phyloP scores from a whole-genome alignment of 2,888 invertebrate species.

The Liopterus haemorrhoidalis region DNA sequence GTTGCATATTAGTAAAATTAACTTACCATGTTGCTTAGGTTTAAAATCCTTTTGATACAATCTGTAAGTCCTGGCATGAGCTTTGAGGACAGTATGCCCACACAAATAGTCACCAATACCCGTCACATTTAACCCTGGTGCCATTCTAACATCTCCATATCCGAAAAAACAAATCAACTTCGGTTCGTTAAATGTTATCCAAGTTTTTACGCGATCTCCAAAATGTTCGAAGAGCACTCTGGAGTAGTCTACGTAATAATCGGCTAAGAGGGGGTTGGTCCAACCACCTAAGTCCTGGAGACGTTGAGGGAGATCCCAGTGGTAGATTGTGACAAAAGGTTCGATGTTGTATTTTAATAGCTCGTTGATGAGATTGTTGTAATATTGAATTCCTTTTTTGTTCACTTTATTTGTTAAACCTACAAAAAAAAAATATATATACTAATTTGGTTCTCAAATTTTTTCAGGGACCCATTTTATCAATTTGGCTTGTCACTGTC shows the following conservation, averaged over 20 bases:
- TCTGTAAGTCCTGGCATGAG: conserved; percentile 59
- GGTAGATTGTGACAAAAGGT: conserved; percentile 60
- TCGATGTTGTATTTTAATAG: conserved; percentile 51
- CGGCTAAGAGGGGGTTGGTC: conserved; percentile 55
- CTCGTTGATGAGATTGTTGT: conserved; percentile 55
- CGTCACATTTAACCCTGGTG: conserved; percentile 48
- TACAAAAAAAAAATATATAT: too few relatives aligned
- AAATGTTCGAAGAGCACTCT: conserved; percentile 53
- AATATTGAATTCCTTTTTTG: conserved; percentile 58
- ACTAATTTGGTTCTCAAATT: too few relatives aligned
- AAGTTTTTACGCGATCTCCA: conserved; percentile 58
- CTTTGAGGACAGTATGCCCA: conserved; percentile 56
- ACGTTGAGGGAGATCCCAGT: conserved; percentile 59
- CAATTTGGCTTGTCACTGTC: too few relatives aligned
- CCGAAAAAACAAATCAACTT: conserved; percentile 52
- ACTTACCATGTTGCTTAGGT: conserved; percentile 35
- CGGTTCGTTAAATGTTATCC: conserved; percentile 77
- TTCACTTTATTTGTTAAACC: conserved; percentile 51
- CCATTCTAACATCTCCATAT: conserved; percentile 42
- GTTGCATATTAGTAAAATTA: not conserved
- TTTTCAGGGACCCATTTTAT: too few relatives aligned
- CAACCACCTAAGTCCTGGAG: conserved; percentile 57
- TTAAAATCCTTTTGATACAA: conserved; percentile 51
- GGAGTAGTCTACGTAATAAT: conserved; percentile 58
- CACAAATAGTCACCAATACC: conserved; percentile 58